Conservation (phyloP, 2,797 vertebrate genomes). For the Silurus lanzhouensis region DNA sequence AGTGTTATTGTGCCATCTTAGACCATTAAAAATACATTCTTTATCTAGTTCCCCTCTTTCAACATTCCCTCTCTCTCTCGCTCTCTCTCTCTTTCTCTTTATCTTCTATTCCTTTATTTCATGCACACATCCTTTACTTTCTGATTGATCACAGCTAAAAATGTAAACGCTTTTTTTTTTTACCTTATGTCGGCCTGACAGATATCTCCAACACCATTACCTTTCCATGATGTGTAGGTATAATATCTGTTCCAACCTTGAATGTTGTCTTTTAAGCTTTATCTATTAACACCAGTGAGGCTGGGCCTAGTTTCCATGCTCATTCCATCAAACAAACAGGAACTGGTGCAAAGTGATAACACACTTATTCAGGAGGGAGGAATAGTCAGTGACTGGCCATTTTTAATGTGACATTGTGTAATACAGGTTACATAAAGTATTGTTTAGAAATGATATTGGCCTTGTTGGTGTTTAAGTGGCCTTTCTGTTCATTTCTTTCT, state of each 20-base stretch:
- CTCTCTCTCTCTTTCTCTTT: too few species aligned
- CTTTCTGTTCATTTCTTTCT: too few species aligned
- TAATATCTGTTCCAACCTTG: slow-evolving; percentile 40
- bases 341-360: slow-evolving; percentile 30
- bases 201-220: too few species aligned
- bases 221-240: slow-evolving; percentile 59
- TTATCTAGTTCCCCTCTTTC: not conserved
- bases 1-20: not conserved
- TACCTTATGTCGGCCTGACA: too few species aligned
- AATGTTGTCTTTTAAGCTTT: slow-evolving; percentile 61
- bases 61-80: not conserved
- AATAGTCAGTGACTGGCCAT: not conserved
- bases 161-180: not conserved
- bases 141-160: not conserved
- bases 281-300: slow-evolving; percentile 56
- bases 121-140: not conserved
- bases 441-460: not conserved
- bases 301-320: slow-evolving; percentile 65
- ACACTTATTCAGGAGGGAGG: not conserved
- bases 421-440: not conserved
- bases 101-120: too few species aligned
- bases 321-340: slow-evolving; percentile 31
- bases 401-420: not conserved
- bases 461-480: too few species aligned
- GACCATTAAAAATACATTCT: not conserved